Conservation (phyloP, 1,140 invertebrate species). For the Hyles vespertilio region DNA sequence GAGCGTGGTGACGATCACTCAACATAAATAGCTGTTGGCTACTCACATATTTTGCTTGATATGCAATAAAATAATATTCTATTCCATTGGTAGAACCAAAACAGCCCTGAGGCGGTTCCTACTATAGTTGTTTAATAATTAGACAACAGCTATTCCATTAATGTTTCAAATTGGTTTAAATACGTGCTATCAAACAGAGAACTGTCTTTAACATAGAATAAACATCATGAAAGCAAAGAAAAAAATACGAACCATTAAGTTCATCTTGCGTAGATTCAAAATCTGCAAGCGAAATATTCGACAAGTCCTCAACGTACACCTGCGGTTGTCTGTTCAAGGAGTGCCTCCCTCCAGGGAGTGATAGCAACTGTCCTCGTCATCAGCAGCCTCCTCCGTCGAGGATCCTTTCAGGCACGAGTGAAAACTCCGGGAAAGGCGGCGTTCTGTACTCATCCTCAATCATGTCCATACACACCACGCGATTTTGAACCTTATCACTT, state of each 20-base stretch:
- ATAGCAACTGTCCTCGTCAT: constrained; percentile 66
- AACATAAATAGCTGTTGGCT: too few relatives aligned
- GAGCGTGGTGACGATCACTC: too few relatives aligned
- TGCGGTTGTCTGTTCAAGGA: constrained; percentile 56
- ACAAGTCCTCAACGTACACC: constrained; percentile 63
- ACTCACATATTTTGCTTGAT: too few relatives aligned
- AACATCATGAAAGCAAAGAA: not conserved
- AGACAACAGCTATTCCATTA: too few relatives aligned
- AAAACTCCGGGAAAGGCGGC: constrained; percentile 80
- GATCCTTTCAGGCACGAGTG: constrained; percentile 81
- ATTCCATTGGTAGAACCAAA: too few relatives aligned
- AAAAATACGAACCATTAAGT: constrained; percentile 55
- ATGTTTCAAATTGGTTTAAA: too few relatives aligned
- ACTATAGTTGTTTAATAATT: too few relatives aligned
- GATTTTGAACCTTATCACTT: constrained; percentile 20
- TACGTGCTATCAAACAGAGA: too few relatives aligned
- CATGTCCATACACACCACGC: constrained; percentile 64
- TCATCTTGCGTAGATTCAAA: constrained; percentile 60
- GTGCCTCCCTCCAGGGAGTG: constrained; percentile 63
- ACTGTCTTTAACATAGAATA: not conserved
- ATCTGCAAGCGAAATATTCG: constrained; percentile 58
- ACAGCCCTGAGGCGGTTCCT: too few relatives aligned
- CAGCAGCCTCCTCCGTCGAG: constrained; percentile 77
- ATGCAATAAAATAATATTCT: too few relatives aligned
- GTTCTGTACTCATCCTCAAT: constrained; percentile 77